A percentile compares a stretch with the other conserved stretches of the same genome.
Evolutionary conservation across 2,113 vertebrate genomes (phyloP).

Genomic region (Phylloscopus trochiloides): DNA sequence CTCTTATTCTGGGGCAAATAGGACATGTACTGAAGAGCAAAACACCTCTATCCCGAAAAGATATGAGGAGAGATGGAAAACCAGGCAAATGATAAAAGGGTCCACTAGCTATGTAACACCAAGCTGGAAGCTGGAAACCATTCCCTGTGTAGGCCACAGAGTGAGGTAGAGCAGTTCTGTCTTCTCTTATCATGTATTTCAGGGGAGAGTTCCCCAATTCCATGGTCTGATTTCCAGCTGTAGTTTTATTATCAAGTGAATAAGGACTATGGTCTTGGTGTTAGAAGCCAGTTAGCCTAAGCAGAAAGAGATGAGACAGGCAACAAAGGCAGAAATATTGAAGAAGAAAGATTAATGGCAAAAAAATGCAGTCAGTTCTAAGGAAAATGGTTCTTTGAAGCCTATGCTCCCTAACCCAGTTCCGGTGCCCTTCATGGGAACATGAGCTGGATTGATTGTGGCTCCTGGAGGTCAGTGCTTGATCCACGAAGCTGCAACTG

Average conservation of each 20-base stretch:
- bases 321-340: neutral
- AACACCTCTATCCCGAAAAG: neutral
- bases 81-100: neutral
- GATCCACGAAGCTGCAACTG: neutral
- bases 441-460: neutral
- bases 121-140: neutral
- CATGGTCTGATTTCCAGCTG: neutral
- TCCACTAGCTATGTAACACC: neutral
- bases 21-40: neutral
- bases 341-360: neutral
- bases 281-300: neutral
- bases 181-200: neutral
- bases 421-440: neutral
- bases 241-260: neutral
- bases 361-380: neutral
- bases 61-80: neutral
- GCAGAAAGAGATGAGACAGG: slow-evolving; percentile 15
- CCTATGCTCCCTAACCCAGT: neutral
- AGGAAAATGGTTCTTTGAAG: neutral
- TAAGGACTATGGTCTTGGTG: neutral
- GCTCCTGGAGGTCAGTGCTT: neutral
- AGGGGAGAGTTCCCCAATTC: neutral
- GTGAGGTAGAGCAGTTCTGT: neutral
- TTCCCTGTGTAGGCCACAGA: neutral
- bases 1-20: neutral